Percentiles rank a stretch among this genome's conserved stretches.
Evolutionary conservation across 2,113 vertebrate species (phyloP).

Genomic region (Solea senegalensis): DNA sequence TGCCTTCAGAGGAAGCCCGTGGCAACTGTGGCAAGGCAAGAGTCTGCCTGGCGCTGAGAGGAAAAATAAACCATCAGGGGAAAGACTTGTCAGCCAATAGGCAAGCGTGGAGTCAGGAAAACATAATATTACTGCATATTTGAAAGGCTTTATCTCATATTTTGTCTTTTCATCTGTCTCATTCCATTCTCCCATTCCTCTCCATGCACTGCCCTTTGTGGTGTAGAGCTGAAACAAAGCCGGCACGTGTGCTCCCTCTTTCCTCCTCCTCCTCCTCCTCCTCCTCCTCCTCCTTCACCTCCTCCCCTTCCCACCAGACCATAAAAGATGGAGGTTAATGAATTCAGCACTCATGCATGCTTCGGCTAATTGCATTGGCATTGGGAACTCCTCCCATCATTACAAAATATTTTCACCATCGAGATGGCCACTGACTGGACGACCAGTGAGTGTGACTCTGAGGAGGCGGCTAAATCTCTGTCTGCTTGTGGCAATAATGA

Average conservation of each 20-base stretch:
- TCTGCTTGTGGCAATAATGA: conserved; percentile 21
- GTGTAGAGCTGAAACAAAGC: conserved; percentile 52
- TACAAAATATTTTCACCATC: conserved; percentile 60
- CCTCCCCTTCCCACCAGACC: conserved; percentile 21
- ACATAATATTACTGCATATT: conserved; percentile 19
- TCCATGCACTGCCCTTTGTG: conserved; percentile 10
- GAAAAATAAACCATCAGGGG: conserved; percentile 23
- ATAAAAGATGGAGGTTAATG: conserved; percentile 80
- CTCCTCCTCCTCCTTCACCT: neutral
- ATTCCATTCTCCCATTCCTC: conserved; percentile 8
- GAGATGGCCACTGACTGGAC: conserved; percentile 63
- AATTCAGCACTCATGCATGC: conserved; percentile 71
- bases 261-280: conserved; percentile 13
- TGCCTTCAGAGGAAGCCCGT: conserved; percentile 37
- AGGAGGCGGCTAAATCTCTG: conserved; percentile 30
- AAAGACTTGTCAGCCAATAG: conserved; percentile 15
- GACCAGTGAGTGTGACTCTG: conserved; percentile 9
- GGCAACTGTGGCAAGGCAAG: conserved; percentile 51
- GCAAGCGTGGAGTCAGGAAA: conserved; percentile 1
- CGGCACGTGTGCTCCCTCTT: conserved; percentile 11
- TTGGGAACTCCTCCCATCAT: conserved; percentile 70
- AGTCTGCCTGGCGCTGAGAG: conserved; percentile 30
- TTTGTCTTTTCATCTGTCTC: conserved; percentile 10
- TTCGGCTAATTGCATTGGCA: conserved; percentile 76
- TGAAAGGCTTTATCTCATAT: conserved; percentile 4